These are phyloP conservation scores for Microchrysa polita DNA, from an alignment of 2,888 invertebrate species.

Conservation along the genomic window DNA sequence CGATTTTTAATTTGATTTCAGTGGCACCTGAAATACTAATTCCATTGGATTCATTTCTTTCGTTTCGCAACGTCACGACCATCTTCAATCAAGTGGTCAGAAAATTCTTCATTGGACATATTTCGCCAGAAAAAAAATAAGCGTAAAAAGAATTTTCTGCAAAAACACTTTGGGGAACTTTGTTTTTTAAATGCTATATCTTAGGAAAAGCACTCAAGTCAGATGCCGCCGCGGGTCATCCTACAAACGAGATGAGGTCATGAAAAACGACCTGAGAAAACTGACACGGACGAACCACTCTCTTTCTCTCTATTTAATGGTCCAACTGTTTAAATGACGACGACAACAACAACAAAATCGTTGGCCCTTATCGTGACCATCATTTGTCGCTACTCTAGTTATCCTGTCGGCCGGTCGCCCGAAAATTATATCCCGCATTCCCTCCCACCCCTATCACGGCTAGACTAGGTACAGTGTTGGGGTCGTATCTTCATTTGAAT, in stretches of 20 bases:
- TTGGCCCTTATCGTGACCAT: neutral
- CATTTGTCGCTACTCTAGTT: no score
- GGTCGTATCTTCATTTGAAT: slow-evolving; percentile 41
- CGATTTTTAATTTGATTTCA: slow-evolving; percentile 26
- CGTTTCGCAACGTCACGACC: neutral
- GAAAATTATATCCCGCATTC: neutral
- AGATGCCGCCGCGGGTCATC: neutral
- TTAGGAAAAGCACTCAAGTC: no score
- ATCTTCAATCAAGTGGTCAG: slow-evolving; percentile 37
- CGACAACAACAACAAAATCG: slow-evolving; percentile 20
- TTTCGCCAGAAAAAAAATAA: neutral
- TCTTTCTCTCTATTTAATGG: slow-evolving; percentile 29
- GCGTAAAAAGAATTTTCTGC: neutral
- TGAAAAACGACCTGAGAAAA: slow-evolving; percentile 29
- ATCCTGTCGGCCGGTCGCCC: neutral
- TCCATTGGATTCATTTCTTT: slow-evolving; percentile 14
- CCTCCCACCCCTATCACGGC: neutral
- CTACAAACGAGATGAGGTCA: neutral
- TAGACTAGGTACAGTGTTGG: no score
- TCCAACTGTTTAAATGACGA: slow-evolving; percentile 34
- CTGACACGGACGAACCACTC: slow-evolving; percentile 25
- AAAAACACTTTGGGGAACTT: slow-evolving; percentile 23
- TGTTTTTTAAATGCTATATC: slow-evolving; percentile 15
- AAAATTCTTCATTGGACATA: slow-evolving; percentile 16
- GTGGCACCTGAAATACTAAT: neutral